Evolutionary conservation across 2,113 vertebrate genomes (phyloP).

Genomic region (Grammomys dolichurus): DNA sequence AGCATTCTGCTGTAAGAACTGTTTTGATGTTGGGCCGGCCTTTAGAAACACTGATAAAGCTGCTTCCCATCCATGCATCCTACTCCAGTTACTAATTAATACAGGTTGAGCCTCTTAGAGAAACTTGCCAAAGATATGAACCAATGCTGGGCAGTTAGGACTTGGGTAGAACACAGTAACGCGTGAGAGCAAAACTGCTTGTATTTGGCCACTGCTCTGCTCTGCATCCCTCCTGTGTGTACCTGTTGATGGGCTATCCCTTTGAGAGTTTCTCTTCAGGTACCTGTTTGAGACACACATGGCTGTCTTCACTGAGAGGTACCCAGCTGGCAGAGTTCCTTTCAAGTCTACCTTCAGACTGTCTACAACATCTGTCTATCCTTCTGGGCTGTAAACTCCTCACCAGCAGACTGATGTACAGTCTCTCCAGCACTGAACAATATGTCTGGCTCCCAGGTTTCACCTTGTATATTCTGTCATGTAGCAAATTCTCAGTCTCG

Average conservation of each 20-base stretch:
- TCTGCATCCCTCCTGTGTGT: background rate
- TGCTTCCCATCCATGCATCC: background rate
- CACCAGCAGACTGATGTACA: too few species aligned
- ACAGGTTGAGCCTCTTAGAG: background rate
- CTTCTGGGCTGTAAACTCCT: background rate
- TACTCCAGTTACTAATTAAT: background rate
- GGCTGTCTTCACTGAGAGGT: background rate
- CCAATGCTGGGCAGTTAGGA: background rate
- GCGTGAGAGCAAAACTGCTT: background rate
- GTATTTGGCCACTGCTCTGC: background rate
- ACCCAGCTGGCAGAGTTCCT: background rate
- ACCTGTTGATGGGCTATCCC: background rate
- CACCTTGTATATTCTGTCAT: background rate
- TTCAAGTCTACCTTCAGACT: background rate
- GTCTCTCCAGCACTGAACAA: background rate
- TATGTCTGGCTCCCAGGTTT: background rate
- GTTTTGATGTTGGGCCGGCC: background rate
- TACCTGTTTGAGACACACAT: background rate
- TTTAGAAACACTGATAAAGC: background rate
- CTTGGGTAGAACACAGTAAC: background rate
- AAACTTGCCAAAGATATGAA: background rate
- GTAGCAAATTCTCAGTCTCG: background rate
- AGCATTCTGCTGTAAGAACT: background rate
- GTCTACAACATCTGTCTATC: background rate
- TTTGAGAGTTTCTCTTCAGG: background rate